phyloP scores from a whole-genome alignment of 1,140 invertebrate species.

The Trichonephila inaurata region DNA sequence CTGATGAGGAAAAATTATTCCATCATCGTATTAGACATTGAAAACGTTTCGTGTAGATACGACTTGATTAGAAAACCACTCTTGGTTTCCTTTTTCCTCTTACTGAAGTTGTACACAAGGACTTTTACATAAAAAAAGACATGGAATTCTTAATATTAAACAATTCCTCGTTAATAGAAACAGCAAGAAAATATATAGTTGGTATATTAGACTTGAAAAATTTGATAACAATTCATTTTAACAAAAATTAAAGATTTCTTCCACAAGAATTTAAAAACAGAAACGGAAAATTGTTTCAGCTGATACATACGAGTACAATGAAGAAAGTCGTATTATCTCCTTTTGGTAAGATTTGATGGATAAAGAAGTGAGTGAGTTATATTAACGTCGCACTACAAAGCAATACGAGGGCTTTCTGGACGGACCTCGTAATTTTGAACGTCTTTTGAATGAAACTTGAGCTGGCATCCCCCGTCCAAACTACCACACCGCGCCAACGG shows the following conservation, averaged over 20 bases:
- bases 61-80: constrained; percentile 3
- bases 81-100: constrained; percentile 31
- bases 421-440: too few species aligned
- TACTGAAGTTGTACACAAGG: background rate
- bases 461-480: too few species aligned
- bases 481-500: too few species aligned
- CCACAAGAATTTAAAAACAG: too few species aligned
- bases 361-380: too few species aligned
- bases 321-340: too few species aligned
- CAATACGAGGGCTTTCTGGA: too few species aligned
- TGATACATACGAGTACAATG: too few species aligned
- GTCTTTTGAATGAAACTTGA: too few species aligned
- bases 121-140: background rate
- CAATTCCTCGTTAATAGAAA: background rate
- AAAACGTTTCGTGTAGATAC: background rate
- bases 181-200: background rate
- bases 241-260: background rate
- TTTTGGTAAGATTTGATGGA: too few species aligned
- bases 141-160: background rate
- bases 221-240: background rate
- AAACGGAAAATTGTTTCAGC: too few species aligned
- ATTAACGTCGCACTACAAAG: too few species aligned
- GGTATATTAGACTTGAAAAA: background rate
- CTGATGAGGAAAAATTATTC: constrained; percentile 16
- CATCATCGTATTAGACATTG: background rate